Conservation (phyloP, 2,797 vertebrate species). For the Oophaga sylvatica region DNA sequence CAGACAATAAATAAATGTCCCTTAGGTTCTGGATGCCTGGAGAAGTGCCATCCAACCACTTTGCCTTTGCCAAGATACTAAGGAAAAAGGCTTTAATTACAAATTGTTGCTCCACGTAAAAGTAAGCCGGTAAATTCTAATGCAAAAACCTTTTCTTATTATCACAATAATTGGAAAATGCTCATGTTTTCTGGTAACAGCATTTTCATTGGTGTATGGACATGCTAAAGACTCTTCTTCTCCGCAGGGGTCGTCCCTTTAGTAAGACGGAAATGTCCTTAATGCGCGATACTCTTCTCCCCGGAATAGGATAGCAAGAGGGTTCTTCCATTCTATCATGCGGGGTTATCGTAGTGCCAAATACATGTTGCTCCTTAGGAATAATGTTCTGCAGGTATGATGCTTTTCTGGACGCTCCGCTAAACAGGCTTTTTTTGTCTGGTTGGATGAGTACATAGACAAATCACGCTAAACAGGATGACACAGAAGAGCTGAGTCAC, state of each 20-base stretch:
- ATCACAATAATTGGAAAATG: not conserved
- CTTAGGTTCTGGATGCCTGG: not conserved
- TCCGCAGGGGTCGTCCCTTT: not conserved
- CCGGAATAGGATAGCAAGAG: not conserved
- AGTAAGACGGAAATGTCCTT: not conserved
- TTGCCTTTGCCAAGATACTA: no score
- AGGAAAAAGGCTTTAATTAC: no score
- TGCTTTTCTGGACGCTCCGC: not conserved
- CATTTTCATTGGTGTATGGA: no score
- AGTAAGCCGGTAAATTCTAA: not conserved
- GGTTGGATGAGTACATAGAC: no score
- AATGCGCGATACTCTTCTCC: not conserved
- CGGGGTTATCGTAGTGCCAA: not conserved
- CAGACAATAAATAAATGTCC: not conserved
- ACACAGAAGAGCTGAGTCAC: not conserved
- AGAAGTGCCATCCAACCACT: no score
- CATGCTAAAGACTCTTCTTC: not conserved
- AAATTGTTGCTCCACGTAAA: no score
- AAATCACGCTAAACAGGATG: not conserved
- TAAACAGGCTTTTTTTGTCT: not conserved
- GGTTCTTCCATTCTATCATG: not conserved
- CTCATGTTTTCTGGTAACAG: no score
- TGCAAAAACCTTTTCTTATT: not conserved
- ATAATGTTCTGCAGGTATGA: not conserved
- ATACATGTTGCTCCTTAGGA: not conserved